Base-by-base conservation (phyloP, 2,797 vertebrate genomes). In the Microctenopoma lineatum region DNA sequence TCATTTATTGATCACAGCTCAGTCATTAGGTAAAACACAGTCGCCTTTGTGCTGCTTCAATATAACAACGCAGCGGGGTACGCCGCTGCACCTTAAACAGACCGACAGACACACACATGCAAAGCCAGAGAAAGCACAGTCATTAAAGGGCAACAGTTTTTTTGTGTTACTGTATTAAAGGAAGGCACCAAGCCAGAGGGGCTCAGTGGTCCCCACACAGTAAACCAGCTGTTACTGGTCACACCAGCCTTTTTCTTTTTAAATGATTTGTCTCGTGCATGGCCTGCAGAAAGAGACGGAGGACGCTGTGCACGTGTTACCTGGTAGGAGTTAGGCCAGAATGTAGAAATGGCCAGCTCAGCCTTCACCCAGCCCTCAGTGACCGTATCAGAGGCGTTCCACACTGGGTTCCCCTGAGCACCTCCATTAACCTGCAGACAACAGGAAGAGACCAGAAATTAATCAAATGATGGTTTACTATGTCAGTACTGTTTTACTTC, bases 321-420 rank as follows among this genome's bases (percentile, higher is more conserved):
- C 96, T 99, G 97, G 74, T 99, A 99, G 75, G 96, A 98, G 86
- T 98, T 98, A 0, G 97, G 97, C 97, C 97, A 98, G 91, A 99
- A 99, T 0, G 97, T 99, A 69, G 97, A 98, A 82, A 99, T 97
- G 71, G 97, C 97, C 16, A 99, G 95, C 74, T 99, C 97, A 5
- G 96, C 95, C 73, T 97, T 97, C 74, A 96, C 95, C 97, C 97
- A 99, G 21, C 97, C 97, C 50, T 98, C 97, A 0, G 97, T 98
- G 29, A 97, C 95, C 0, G 95, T 94, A 0, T 95, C 95, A 0
- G 96, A 97, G 25, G 96, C 95, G 0, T 98, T 98, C 97, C 97
- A 99, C 9, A 98, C 94, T 0, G 97, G 97, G 76, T 98, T 98
- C 1, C 97, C 97, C 86, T 97, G 97, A 0, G 96, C 95, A 0